Evolutionary conservation across 2,888 invertebrate species (phyloP).

Genomic region (Globia sparganii): DNA sequence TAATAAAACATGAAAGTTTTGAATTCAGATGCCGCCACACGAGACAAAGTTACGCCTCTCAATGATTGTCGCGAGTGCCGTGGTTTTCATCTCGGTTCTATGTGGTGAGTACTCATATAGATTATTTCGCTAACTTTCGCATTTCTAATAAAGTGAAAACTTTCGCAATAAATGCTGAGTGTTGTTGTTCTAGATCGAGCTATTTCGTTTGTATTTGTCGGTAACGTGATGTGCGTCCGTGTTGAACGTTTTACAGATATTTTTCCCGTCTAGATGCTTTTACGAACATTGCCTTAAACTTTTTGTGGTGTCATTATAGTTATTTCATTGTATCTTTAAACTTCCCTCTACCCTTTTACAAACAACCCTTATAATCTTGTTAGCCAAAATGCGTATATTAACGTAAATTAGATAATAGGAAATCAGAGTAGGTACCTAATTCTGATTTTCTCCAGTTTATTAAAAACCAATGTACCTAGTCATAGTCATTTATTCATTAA

Average conservation of each 20-base stretch:
- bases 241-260: constrained; percentile 34
- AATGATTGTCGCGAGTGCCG: constrained; percentile 72
- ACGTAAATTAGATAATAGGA: neutral
- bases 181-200: constrained; percentile 64
- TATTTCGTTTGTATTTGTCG: constrained; percentile 51
- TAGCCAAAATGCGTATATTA: neutral
- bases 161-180: constrained; percentile 74
- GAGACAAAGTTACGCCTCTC: constrained; percentile 71
- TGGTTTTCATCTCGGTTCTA: constrained; percentile 81
- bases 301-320: neutral
- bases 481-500: neutral
- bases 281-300: constrained; percentile 7
- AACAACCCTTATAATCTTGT: neutral
- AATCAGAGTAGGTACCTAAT: too few species aligned
- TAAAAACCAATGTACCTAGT: neutral
- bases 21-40: constrained; percentile 76
- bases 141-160: constrained; percentile 70
- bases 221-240: constrained; percentile 20
- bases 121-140: constrained; percentile 75
- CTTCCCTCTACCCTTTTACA: neutral
- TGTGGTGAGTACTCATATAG: constrained; percentile 83
- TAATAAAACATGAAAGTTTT: constrained; percentile 61
- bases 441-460: neutral
- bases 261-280: constrained; percentile 30
- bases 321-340: neutral